phyloP scores from a whole-genome alignment of 2,113 vertebrate genomes.

The Chiloscyllium plagiosum region DNA sequence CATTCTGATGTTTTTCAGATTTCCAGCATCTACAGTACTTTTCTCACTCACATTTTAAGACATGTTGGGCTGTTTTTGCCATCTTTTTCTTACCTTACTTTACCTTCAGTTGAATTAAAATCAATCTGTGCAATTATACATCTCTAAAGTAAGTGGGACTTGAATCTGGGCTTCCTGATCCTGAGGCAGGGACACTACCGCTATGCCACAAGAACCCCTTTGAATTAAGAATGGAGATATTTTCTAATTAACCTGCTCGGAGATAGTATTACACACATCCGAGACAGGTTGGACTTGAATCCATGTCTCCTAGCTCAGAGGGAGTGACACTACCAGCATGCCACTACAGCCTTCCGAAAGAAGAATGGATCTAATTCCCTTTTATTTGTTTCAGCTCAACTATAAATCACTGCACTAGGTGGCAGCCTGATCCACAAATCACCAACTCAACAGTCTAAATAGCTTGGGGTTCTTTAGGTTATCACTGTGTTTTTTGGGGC shows the following conservation, averaged over 20 bases:
- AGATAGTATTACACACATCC: too few species aligned
- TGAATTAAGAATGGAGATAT: too few species aligned
- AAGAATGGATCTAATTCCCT: neutral
- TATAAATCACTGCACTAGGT: neutral
- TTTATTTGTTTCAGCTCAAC: neutral
- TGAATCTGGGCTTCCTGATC: too few species aligned
- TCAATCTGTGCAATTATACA: too few species aligned
- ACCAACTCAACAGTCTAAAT: neutral
- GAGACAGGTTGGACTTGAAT: too few species aligned
- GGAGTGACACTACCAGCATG: too few species aligned
- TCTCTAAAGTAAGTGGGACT: too few species aligned
- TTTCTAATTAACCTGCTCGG: too few species aligned
- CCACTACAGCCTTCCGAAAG: too few species aligned
- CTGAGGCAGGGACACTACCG: too few species aligned
- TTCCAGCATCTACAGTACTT: neutral
- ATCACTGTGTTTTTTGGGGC: neutral
- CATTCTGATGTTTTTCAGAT: neutral
- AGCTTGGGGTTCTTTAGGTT: neutral
- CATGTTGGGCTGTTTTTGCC: neutral
- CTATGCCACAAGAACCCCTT: too few species aligned
- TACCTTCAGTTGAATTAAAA: neutral
- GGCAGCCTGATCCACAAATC: conserved; percentile 20
- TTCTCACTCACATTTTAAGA: neutral
- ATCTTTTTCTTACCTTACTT: neutral
- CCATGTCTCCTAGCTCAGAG: too few species aligned